Evolutionary conservation across 2,113 vertebrate genomes (phyloP), one percentile per base, ranked within the genome.

Genomic region (Nibea coibor): DNA sequence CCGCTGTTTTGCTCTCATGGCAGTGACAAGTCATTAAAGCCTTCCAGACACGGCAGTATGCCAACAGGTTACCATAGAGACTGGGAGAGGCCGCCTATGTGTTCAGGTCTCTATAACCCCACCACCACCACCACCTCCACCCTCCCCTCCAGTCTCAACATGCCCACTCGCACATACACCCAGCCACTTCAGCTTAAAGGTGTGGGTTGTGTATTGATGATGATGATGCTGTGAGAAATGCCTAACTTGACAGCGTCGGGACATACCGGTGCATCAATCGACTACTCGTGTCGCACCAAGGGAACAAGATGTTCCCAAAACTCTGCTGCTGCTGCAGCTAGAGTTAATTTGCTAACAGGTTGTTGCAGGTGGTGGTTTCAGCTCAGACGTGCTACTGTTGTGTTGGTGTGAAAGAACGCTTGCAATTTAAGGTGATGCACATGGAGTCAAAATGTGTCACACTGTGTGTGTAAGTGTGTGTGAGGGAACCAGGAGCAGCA

Each of bases 21-120:
- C 72, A 9, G 45, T 88, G 89, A 90, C 63, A 79, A 87, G 80
- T 84, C 88, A 86, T 91, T 92, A 90, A 85, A 91, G 67, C 59
- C 84, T 72, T 79, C 74, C 80, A 88, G 89, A 88, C 74, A 48
- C 31, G 48, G 74, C 71, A 53, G 83, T 84, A 83, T 80, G 78
- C 81, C 75, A 87, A 88, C 88, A 68, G 84, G 93, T 95, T 94
- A 84, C 93, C 94, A 95, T 94, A 91, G 95, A 91, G 89, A 95
- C 92, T 10, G 81, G 80, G 78, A 74, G 78, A 89, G 89, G 84
- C 90, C 50, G 31, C 62, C 47, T 73, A 15, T 67, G 50, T 45
- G 69, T 48, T 31, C 53, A 31, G 42, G 35, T 53, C 20, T 53
- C 11, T 45, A 4, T 16, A 47, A 62, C 16, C 56, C n/a, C 24